Percentiles rank a stretch among this genome's conserved stretches.
These are phyloP conservation scores for Nannoperca obscura DNA, from an alignment of 2,797 vertebrate species.

Conservation along the genomic window DNA sequence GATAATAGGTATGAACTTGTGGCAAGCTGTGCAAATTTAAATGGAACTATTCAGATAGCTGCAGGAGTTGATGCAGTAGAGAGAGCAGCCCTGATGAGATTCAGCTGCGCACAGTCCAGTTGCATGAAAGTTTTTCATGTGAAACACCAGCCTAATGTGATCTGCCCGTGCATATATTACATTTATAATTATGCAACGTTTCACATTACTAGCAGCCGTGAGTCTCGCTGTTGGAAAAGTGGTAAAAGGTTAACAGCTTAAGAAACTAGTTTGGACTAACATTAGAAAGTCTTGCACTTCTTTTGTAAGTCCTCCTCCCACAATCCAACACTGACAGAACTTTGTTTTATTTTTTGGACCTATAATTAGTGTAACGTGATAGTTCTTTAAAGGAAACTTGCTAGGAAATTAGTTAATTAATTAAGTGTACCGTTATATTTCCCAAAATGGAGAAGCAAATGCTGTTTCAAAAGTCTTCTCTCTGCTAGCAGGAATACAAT, in stretches of 20 bases:
- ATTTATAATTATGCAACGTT: neutral
- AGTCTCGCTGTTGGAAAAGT: neutral
- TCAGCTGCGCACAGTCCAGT: neutral
- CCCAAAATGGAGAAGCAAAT: neutral
- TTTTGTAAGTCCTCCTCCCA: neutral
- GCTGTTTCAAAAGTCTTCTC: neutral
- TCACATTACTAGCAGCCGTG: neutral
- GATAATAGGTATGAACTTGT: neutral
- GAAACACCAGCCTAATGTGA: neutral
- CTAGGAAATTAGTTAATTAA: neutral
- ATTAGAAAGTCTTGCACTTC: neutral
- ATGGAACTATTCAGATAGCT: neutral
- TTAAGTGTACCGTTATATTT: neutral
- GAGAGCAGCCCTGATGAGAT: neutral
- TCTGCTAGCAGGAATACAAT: too few relatives aligned
- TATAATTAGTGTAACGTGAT: neutral
- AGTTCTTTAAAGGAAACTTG: neutral
- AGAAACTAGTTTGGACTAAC: neutral
- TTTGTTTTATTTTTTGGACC: neutral
- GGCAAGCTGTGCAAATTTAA: neutral
- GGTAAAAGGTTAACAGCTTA: neutral
- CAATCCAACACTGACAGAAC: neutral
- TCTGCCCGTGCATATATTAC: neutral
- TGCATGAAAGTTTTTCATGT: neutral
- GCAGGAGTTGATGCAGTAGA: neutral